Evolutionary conservation across 2,797 vertebrate species (phyloP).

Genomic region (Anguilla megastoma): DNA sequence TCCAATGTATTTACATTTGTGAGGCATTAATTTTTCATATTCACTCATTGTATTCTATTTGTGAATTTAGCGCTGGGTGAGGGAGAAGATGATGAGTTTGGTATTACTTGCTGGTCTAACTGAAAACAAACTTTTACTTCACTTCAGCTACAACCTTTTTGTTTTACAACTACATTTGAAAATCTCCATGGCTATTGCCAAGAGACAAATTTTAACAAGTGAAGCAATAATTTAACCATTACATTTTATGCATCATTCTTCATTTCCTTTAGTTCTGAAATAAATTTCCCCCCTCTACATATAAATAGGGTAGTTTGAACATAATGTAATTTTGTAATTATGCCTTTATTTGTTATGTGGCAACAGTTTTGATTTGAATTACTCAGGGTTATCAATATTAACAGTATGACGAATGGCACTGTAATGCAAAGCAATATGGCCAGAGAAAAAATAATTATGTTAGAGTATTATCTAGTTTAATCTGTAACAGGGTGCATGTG

Average conservation of each 20-base stretch:
- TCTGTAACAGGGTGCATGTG: neutral
- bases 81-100: neutral
- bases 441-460: slow-evolving; percentile 18
- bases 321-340: neutral
- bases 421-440: neutral
- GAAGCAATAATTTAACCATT: neutral
- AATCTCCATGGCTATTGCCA: neutral
- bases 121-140: neutral
- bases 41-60: neutral
- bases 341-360: slow-evolving; percentile 3
- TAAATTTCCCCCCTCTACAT: neutral
- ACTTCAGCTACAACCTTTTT: neutral
- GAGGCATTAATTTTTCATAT: neutral
- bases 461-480: slow-evolving; percentile 27
- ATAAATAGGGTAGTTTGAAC: neutral
- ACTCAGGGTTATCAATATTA: neutral
- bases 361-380: neutral
- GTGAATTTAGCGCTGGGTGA: neutral
- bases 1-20: neutral
- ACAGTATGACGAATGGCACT: neutral
- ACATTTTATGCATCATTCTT: slow-evolving; percentile 1
- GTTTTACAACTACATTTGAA: neutral
- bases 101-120: neutral
- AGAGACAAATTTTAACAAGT: slow-evolving; percentile 11
- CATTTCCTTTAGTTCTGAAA: neutral